Evolutionary conservation across 2,113 vertebrate genomes (phyloP).

Genomic region (Corythornis madagascariensis): DNA sequence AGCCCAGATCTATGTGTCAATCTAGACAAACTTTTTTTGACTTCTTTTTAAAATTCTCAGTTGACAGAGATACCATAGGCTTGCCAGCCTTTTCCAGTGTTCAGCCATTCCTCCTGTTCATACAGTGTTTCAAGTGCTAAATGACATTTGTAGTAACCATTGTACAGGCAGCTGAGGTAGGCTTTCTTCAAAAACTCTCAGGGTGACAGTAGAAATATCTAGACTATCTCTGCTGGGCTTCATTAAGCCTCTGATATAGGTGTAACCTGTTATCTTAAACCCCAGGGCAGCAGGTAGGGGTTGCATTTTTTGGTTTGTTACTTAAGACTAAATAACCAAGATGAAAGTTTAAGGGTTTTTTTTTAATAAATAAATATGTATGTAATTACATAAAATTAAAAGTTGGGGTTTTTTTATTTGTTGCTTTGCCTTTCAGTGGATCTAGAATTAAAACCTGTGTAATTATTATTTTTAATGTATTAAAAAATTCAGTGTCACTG

Average conservation of each 20-base stretch:
- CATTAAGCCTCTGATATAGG: neutral
- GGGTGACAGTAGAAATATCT: neutral
- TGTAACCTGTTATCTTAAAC: neutral
- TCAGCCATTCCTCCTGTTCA: neutral
- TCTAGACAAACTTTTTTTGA: neutral
- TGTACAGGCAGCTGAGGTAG: neutral
- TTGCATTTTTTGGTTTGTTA: neutral
- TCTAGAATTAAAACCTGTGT: neutral
- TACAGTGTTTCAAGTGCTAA: neutral
- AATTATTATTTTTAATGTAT: neutral
- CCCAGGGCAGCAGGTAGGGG: neutral
- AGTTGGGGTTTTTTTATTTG: accelerated
- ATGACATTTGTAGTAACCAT: neutral
- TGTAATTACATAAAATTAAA: neutral
- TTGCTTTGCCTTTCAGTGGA: neutral
- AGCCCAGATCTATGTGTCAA: accelerated
- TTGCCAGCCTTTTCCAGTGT: neutral
- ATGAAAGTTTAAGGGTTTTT: neutral
- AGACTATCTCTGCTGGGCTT: neutral
- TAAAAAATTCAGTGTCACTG: neutral
- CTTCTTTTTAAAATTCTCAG: neutral
- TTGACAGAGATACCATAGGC: neutral
- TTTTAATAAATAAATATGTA: neutral
- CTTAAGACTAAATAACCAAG: neutral
- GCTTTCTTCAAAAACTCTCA: neutral